Base-by-base conservation (phyloP, 2,797 vertebrate genomes). In the Chloroceryle inda region DNA sequence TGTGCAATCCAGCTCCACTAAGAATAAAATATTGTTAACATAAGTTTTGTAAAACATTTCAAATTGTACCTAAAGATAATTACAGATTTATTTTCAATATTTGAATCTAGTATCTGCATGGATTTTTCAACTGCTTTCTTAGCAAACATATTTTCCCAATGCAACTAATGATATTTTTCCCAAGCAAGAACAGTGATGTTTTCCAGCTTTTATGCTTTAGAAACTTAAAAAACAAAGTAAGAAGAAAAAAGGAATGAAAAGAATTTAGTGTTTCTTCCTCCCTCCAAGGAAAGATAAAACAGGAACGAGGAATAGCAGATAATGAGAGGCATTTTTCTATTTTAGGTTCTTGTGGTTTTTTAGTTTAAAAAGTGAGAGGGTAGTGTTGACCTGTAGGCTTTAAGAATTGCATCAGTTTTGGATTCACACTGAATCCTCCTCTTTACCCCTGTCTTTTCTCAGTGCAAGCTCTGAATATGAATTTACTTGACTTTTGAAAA, bases 211-310 rank as follows among this genome's bases (percentile, higher is more conserved):
- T 47, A 40, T 75, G 40, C 26, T 80, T 91, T 50, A 66, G 37
- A 78, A 92, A 92, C 53, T 59, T 61, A 68, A 62, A 56, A 67
- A 7, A 63, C 14, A 77, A 94, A 88, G 13, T 5, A 83, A 77
- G 49, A 49, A n/a, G 26, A 27, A 72, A 79, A 72, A 81, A 72
- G 49, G 82, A 94, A 91, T 92, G 42, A 88, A 58, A 96, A 86
- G 11, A 89, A 94, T 94, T 67, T 68, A 61, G 18, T 58, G 35
- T 45, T 86, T 79, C 37, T 50, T 91, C 72, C 87, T 85, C 87
- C 64, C 68, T 67, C 64, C 74, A 79, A 95, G 47, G 24, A 6
- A 95, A 95, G 73, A 94, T 95, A 92, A 92, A 92, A 49, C 23
- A 77, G 59, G 49, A 89, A 83, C 17, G 62, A 66, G 5, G 17